Evolutionary conservation across 2,113 vertebrate species (phyloP).

Genomic region (Stictonetta naevosa): DNA sequence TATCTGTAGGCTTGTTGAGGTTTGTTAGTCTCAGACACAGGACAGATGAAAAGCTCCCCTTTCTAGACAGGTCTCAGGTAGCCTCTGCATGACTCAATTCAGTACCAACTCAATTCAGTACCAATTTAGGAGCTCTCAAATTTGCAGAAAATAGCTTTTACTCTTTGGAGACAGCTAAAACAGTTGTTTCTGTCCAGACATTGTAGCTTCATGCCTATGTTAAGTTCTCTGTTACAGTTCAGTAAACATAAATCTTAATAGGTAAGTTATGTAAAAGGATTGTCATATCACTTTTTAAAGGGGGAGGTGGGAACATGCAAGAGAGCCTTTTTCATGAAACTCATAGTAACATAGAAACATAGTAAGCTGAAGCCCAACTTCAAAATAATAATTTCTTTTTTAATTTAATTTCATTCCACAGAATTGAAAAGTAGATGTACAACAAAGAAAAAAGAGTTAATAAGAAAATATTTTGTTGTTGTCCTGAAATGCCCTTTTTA

Average conservation of each 20-base stretch:
- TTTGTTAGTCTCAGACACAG: rapidly evolving
- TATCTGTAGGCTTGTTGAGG: neutral
- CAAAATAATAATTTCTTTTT: neutral
- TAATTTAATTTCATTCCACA: neutral
- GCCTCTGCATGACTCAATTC: neutral
- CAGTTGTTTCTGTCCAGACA: neutral
- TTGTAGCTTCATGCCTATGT: neutral
- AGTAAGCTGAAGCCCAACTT: neutral
- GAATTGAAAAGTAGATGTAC: neutral
- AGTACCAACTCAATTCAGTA: neutral
- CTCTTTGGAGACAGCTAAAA: neutral
- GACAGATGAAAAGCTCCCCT: neutral
- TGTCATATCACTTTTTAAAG: neutral
- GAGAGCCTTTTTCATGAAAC: neutral
- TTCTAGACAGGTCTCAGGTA: neutral
- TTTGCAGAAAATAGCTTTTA: neutral
- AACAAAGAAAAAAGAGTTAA: neutral
- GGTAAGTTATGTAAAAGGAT: neutral
- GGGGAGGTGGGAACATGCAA: neutral
- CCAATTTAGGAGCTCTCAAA: neutral
- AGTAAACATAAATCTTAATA: neutral
- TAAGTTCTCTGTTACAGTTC: neutral
- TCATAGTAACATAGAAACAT: neutral
- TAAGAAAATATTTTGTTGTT: neutral
- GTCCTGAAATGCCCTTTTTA: neutral